Percentiles rank a stretch among this genome's conserved stretches.
phyloP scores from a whole-genome alignment of 2,888 invertebrate genomes.

The Eristalis pertinax region DNA sequence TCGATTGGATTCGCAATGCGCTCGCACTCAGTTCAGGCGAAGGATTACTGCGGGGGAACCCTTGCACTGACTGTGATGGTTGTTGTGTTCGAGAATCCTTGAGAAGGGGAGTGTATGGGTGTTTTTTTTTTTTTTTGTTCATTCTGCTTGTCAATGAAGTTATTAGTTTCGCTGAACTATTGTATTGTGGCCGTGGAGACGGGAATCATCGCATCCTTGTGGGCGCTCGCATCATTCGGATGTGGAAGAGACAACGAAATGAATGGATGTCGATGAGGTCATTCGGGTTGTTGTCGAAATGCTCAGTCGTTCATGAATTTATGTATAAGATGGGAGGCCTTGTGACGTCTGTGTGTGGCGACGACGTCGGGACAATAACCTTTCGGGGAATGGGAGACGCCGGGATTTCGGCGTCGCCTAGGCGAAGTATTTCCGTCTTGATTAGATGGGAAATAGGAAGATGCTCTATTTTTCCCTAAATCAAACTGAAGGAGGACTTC shows the following conservation, averaged over 20 bases:
- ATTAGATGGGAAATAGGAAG: background rate
- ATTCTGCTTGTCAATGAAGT: conserved; percentile 34
- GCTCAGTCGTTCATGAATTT: background rate
- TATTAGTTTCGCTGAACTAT: conserved; percentile 51
- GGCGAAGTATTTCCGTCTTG: background rate
- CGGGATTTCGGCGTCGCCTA: background rate
- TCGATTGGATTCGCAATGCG: conserved; percentile 58
- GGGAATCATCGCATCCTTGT: conserved; percentile 23
- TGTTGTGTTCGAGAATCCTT: background rate
- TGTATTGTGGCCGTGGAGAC: conserved; percentile 4
- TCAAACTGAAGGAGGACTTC: background rate
- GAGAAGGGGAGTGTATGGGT: background rate
- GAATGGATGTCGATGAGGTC: conserved; percentile 38
- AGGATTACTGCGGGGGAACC: conserved; percentile 31
- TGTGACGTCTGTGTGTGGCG: background rate
- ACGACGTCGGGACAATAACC: background rate
- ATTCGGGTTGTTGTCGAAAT: conserved; percentile 3
- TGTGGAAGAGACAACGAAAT: background rate
- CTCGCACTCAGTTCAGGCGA: conserved; percentile 13
- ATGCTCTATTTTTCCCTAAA: background rate
- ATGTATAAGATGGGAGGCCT: background rate
- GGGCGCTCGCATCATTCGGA: conserved; percentile 6
- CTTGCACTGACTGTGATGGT: background rate
- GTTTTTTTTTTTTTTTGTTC: conserved; percentile 16
- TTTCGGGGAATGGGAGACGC: background rate